Conservation (phyloP, 2,113 vertebrate genomes). For the Himantopus leucocephalus region DNA sequence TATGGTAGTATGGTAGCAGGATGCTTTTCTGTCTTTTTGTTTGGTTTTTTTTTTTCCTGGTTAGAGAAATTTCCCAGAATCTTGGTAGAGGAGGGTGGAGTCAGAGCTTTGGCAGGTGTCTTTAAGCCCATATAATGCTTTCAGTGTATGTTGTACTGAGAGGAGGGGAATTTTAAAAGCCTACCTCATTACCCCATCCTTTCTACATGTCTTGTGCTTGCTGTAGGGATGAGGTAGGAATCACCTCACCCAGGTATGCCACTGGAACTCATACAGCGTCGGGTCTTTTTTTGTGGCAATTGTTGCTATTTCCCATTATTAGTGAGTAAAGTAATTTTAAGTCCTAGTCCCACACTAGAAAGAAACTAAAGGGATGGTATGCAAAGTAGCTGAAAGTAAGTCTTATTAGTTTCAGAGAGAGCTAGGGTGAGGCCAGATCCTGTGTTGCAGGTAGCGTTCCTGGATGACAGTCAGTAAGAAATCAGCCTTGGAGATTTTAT, state of each 20-base stretch:
- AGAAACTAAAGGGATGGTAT: background rate
- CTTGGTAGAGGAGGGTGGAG: background rate
- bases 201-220: background rate
- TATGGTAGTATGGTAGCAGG: background rate
- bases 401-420: background rate
- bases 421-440: background rate
- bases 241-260: background rate
- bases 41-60: background rate
- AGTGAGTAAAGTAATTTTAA: background rate
- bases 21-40: background rate
- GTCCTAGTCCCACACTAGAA: background rate
- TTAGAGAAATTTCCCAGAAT: background rate
- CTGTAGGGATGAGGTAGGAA: background rate
- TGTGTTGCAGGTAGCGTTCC: background rate
- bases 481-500: background rate
- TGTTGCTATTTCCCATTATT: background rate
- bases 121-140: background rate
- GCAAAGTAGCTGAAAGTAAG: background rate
- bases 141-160: background rate
- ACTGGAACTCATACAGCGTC: background rate
- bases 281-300: background rate
- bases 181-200: background rate
- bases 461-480: background rate
- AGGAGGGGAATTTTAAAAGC: background rate
- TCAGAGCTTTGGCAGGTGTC: background rate